Percentiles rank a stretch among this genome's conserved stretches.
phyloP scores from a whole-genome alignment of 1,140 invertebrate genomes.

The Triops cancriformis region DNA sequence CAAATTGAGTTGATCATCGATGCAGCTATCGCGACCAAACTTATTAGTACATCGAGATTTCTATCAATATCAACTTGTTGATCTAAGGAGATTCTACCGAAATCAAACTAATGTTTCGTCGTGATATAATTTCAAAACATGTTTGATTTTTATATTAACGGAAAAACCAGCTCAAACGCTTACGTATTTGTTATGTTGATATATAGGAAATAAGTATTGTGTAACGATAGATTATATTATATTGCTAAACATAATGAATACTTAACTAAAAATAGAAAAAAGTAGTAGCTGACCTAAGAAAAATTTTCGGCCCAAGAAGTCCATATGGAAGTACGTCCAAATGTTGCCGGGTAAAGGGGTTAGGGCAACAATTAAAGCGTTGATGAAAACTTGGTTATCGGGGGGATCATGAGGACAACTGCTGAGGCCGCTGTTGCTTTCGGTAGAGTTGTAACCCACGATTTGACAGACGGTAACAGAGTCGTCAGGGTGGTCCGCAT shows the following conservation, averaged over 20 bases:
- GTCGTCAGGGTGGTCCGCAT: not conserved
- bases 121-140: no score
- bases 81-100: no score
- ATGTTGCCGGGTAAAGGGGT: not conserved
- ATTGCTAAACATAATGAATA: not conserved
- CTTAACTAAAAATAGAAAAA: not conserved
- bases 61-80: no score
- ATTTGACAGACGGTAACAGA: not conserved
- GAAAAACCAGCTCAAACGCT: no score
- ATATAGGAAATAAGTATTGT: no score
- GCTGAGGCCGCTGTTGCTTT: not conserved
- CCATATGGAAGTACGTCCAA: constrained; percentile 9
- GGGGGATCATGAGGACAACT: not conserved
- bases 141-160: no score
- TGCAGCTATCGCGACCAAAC: no score
- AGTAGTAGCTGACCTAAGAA: not conserved
- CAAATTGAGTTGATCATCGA: no score
- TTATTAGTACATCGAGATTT: no score
- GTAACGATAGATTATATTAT: no score
- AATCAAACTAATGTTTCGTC: no score
- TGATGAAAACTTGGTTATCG: not conserved
- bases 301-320: constrained; percentile 1
- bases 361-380: not conserved
- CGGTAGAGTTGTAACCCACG: not conserved
- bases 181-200: no score